phyloP scores from a whole-genome alignment of 2,113 vertebrate genomes.

The Microcebus tavaratra region DNA sequence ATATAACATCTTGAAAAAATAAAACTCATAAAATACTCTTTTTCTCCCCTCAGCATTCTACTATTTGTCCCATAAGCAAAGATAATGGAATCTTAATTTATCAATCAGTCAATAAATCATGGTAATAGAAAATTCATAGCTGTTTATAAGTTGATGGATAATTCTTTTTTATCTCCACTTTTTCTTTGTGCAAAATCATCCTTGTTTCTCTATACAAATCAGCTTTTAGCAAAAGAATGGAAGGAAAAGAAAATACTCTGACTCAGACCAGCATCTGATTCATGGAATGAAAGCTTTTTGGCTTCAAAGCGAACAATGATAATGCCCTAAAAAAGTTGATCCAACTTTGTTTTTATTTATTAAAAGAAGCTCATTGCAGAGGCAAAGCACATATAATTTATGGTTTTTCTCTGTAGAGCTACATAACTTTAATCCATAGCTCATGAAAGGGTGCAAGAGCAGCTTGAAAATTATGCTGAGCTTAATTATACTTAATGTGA shows the following conservation, averaged over 20 bases:
- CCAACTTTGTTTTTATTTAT: constrained; percentile 68
- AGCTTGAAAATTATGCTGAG: constrained; percentile 82
- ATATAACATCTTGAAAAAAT: background rate
- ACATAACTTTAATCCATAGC: constrained; percentile 79
- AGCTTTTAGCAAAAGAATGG: background rate
- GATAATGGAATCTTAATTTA: constrained; percentile 36
- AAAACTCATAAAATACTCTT: background rate
- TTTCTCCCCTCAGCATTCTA: background rate
- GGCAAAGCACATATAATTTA: constrained; percentile 67
- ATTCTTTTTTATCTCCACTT: constrained; percentile 42
- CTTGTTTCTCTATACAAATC: background rate
- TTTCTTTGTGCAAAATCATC: constrained; percentile 29
- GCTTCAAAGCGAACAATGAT: background rate
- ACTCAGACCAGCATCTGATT: background rate
- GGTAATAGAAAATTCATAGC: background rate
- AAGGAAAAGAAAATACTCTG: background rate
- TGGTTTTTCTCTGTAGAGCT: background rate
- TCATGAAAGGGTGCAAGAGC: constrained; percentile 71
- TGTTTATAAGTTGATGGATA: background rate
- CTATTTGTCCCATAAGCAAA: background rate
- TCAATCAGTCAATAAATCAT: constrained; percentile 28
- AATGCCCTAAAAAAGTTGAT: constrained; percentile 69
- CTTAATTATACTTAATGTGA: constrained; percentile 87
- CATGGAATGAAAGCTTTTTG: background rate
- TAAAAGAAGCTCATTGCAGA: constrained; percentile 8